Evolutionary conservation across 2,888 invertebrate genomes (phyloP), one percentile per base, ranked within the genome.

Genomic region (Papilio elwesi): DNA sequence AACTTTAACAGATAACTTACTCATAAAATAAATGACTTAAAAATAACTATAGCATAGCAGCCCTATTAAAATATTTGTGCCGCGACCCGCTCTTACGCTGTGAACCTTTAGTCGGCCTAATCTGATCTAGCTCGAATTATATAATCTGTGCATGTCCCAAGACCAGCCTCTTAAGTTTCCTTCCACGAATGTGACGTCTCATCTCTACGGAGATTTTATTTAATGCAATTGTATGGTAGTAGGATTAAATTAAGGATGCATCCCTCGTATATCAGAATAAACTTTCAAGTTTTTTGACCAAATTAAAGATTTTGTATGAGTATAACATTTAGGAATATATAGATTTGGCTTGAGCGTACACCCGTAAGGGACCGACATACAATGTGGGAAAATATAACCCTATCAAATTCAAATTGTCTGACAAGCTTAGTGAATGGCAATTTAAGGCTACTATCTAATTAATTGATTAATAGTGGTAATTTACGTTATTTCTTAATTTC

Each of bases 41-140:
- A 55, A 9, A 6, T 13, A 16, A 52, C 11, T 38, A 15, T 38
- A 47, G 13, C 13, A 43, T 49, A 26, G 16, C 49, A 68, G 57
- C 65, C 47, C 68, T 69, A 59, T 65, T 49, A 64, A n/a, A 51
- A 26, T 68, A 72, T 73, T 26, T 72, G 43, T 68, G 64, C 36
- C 65, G 36, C 65, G 59, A 66, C 57, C 68, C 26, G 52, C 43
- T 59, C 53, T 57, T 71, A 55, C 52, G 65, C 49, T 72, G 55
- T 64, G 69, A 59, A 73, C 69, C 59, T 65, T 59, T 52, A 51
- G 68, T 68, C 57, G n/a, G 16, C 57, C 26, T 73, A 69, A 73
- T 73, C 73, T 73, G 73, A 73, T 73, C 69, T 69, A 65, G 69
- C 59, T 52, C 16, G 69, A 73, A 69, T 66, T 73, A 64, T 69